Percentiles rank a stretch among this genome's conserved stretches.
Conservation (phyloP, 2,113 vertebrate species). For the Symphodus melops region DNA sequence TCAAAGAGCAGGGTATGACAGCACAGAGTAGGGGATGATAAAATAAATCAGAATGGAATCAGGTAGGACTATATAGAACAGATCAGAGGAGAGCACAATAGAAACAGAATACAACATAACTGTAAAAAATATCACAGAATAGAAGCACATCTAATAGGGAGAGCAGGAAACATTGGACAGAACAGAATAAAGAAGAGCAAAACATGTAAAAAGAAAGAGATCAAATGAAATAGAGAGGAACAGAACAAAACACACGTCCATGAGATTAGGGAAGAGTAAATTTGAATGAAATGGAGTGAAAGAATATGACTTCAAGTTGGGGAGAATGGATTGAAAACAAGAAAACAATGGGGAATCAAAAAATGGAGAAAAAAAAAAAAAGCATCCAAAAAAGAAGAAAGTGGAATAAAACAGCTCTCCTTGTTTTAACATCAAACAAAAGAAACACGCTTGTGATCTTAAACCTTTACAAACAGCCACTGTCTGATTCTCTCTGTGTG, state of each 20-base stretch:
- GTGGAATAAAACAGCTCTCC: neutral
- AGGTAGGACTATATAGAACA: neutral
- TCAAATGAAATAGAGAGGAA: too few species aligned
- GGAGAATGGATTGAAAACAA: neutral
- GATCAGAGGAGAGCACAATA: neutral
- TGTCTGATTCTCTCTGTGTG: neutral
- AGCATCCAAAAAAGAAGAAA: neutral
- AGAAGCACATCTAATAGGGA: too few species aligned
- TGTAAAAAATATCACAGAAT: too few species aligned
- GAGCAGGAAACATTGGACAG: too few species aligned
- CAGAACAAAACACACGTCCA: too few species aligned
- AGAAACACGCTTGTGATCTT: neutral
- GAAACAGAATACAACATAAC: neutral
- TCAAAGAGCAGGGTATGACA: neutral
- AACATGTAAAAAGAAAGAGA: too few species aligned
- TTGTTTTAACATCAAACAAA: neutral
- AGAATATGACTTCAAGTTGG: neutral
- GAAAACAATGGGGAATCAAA: neutral
- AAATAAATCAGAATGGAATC: neutral
- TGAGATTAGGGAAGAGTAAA: too few species aligned
- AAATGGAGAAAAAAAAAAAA: neutral
- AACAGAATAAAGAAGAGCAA: too few species aligned
- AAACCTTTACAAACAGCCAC: neutral
- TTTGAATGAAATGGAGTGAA: too few species aligned
- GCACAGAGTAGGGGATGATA: neutral